phyloP scores from a whole-genome alignment of 2,797 vertebrate genomes.

The Cyprinella venusta region DNA sequence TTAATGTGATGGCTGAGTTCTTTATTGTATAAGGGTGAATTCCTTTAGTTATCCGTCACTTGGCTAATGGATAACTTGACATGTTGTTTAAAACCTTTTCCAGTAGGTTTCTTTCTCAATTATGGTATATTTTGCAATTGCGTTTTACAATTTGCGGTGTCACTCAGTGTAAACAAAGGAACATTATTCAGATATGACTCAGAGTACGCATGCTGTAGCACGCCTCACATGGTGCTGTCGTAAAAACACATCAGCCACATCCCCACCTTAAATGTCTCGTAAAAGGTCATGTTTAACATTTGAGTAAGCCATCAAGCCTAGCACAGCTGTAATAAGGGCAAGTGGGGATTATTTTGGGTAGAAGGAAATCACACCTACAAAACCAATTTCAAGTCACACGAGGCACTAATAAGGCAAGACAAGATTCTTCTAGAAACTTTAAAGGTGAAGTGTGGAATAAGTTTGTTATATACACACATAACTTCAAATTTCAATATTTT shows the following conservation, averaged over 20 bases:
- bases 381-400: slow-evolving; percentile 32
- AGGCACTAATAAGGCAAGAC: slow-evolving; percentile 12
- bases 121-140: neutral
- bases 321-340: slow-evolving; percentile 42
- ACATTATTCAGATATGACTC: slow-evolving; percentile 29
- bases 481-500: neutral
- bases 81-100: neutral
- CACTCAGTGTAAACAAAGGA: slow-evolving; percentile 33
- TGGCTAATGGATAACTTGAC: slow-evolving; percentile 13
- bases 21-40: neutral
- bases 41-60: neutral
- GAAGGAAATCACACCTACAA: slow-evolving; percentile 46
- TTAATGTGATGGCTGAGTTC: neutral
- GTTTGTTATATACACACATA: neutral
- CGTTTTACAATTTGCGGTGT: slow-evolving; percentile 10
- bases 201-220: neutral
- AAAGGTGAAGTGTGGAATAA: slow-evolving; percentile 15
- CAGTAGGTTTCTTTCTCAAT: slow-evolving; percentile 7
- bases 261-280: slow-evolving; percentile 45
- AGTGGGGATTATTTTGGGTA: slow-evolving; percentile 39
- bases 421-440: slow-evolving; percentile 5
- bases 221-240: neutral
- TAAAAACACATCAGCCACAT: slow-evolving; percentile 1
- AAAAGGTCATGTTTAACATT: slow-evolving; percentile 59
- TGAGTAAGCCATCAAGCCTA: slow-evolving; percentile 36